Conservation (phyloP, 30 jellyfish, hydroid and myxozoan species). For the Turritopsis dohrnii region DNA sequence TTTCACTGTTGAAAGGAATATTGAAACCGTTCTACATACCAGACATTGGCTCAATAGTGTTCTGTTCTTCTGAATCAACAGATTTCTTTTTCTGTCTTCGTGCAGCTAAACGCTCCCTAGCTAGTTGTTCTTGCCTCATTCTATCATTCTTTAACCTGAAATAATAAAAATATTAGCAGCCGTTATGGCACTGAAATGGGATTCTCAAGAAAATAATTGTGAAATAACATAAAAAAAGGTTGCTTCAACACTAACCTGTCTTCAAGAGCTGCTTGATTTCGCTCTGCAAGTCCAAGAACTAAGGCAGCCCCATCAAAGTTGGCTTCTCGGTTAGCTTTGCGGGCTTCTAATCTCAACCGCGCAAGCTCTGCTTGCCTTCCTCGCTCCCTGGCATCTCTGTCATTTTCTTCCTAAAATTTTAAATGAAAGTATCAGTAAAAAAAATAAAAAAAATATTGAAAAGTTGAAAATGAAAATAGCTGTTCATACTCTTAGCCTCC, state of each 20-base stretch:
- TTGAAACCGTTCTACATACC: slow-evolving; percentile 27
- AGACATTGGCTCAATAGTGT: slow-evolving; percentile 43
- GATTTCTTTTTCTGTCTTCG: slow-evolving; percentile 45
- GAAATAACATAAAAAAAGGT: not conserved
- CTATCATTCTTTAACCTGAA: slow-evolving; percentile 70
- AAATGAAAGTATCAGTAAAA: too few species aligned
- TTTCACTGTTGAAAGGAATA: not conserved
- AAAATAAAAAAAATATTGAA: too few species aligned
- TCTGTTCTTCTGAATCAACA: slow-evolving; percentile 35
- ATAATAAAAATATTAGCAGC: not conserved
- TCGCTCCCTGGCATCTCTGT: slow-evolving; percentile 51
- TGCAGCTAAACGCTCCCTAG: slow-evolving; percentile 85
- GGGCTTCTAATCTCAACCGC: slow-evolving; percentile 60
- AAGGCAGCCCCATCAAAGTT: slow-evolving; percentile 87
- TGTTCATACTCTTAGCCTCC: slow-evolving; percentile 52
- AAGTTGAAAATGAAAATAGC: not conserved
- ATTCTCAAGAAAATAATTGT: not conserved
- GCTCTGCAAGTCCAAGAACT: slow-evolving; percentile 86
- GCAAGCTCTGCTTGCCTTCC: slow-evolving; percentile 84
- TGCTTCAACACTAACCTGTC: slow-evolving; percentile 39
- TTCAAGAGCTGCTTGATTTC: slow-evolving; percentile 66
- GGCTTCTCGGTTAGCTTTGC: slow-evolving; percentile 73
- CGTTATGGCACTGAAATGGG: not conserved
- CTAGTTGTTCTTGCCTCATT: slow-evolving; percentile 86
- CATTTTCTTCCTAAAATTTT: slow-evolving; percentile 69